Evolutionary conservation across 2,888 invertebrate genomes (phyloP), one percentile per base, ranked within the genome.

Genomic region (Gymnoscelis rufifasciata): DNA sequence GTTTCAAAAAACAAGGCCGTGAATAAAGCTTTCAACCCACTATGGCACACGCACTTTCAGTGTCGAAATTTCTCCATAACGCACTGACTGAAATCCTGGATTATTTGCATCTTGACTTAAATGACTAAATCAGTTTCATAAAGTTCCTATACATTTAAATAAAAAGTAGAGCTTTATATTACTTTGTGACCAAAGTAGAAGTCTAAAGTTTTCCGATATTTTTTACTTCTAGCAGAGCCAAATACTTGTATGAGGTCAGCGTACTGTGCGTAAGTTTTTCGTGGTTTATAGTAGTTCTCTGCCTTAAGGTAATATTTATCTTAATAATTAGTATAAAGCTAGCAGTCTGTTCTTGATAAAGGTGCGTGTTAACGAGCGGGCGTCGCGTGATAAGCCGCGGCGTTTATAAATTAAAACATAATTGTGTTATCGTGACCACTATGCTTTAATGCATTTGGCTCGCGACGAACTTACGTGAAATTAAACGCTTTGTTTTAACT

Each of bases 341-440:
- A 77, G 71, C 68, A 73, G 78, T 74, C 71, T 67, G 75, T 75
- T 75, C 75, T 78, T 80, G 83, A 83, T 83, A 84, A 82, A 70
- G 78, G 76, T 79, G 78, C 83, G 81, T 83, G 82, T 79, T 75
- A 74, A 73, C 75, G 63, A 52, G 60, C 58, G 55, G 52, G 61
- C 59, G 60, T 50, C 68, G 87, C 87, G 87, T 87, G 87, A 77
- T 78, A 71, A 71, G 68, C 70, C 66, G 59, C 62, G 70, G 72
- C 71, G 80, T 68, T 82, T 87, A 88, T 88, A 88, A 88, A 88
- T 88, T 88, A 87, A 83, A 86, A 83, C 79, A 78, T 88, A 88
- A 88, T 88, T 87, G 87, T 83, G 76, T 82, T 88, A 86, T 87
- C 87, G 87, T 86, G 86, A 84, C 83, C 82, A 58, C 75, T 75